phyloP scores from a whole-genome alignment of 2,113 vertebrate genomes.

The Semnornis frantzii region DNA sequence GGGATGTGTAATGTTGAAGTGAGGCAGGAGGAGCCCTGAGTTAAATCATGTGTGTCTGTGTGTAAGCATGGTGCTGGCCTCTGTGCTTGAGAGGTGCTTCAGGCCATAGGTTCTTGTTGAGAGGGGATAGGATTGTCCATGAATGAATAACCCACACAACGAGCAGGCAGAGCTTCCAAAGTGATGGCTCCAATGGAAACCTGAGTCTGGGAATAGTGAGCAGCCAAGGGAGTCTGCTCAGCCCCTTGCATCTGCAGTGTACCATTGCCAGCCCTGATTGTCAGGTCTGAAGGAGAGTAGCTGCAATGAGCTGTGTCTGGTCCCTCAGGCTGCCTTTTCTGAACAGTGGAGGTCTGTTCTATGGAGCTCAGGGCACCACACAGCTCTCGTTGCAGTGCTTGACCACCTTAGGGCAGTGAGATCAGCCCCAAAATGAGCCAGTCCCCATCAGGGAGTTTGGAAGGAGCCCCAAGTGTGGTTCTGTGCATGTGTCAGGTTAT shows the following conservation, averaged over 20 bases:
- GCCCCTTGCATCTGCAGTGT: not conserved
- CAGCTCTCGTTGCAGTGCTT: not conserved
- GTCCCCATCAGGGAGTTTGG: not conserved
- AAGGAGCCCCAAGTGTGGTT: not conserved
- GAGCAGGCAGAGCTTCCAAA: not conserved
- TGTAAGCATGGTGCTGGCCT: not conserved
- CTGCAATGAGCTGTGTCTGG: not conserved
- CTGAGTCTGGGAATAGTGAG: not conserved
- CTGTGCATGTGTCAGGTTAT: rapidly evolving
- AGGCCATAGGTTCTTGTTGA: not conserved
- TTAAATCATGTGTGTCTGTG: not conserved
- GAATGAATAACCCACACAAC: not conserved
- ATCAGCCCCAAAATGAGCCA: not conserved
- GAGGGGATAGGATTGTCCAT: not conserved
- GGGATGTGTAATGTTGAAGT: not conserved
- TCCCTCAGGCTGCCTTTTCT: not conserved
- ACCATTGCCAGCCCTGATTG: not conserved
- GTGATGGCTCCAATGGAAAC: not conserved
- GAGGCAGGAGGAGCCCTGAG: not conserved
- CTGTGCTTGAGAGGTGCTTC: not conserved
- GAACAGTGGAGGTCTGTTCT: not conserved
- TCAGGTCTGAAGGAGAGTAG: no score
- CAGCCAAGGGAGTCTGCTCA: not conserved
- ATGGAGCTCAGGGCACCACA: not conserved
- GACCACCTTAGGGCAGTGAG: not conserved